Evolutionary conservation across 2,797 vertebrate genomes (phyloP).

Genomic region (Gymnothorax reevesii): DNA sequence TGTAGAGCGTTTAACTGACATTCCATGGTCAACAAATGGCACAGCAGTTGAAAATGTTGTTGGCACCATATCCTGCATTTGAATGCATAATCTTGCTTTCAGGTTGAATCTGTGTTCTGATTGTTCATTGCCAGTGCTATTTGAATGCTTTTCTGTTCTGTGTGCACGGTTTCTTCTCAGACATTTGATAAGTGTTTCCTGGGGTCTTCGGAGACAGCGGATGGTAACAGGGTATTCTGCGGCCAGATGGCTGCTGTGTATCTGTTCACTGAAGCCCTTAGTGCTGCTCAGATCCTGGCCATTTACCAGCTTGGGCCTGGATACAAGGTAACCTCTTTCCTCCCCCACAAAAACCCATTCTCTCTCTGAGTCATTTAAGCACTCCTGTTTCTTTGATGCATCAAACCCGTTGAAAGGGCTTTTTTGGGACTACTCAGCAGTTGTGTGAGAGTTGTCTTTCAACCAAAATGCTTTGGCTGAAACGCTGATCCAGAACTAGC

Average conservation of each 20-base stretch:
- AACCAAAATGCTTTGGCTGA: too few species aligned
- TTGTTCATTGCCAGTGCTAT: background rate
- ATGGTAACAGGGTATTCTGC: constrained; percentile 94
- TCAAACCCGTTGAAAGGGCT: background rate
- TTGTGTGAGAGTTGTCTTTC: background rate
- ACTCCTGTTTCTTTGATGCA: background rate
- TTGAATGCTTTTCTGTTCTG: background rate
- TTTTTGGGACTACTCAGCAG: background rate
- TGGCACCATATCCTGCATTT: background rate
- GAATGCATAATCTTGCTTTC: background rate
- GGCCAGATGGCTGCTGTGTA: constrained; percentile 96
- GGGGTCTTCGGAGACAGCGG: constrained; percentile 95
- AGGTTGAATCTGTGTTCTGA: background rate
- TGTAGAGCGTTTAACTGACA: background rate
- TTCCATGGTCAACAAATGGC: background rate
- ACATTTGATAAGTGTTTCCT: constrained; percentile 99
- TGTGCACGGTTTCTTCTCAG: constrained; percentile 59
- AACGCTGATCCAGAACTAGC: background rate
- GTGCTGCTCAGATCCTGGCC: constrained; percentile 79
- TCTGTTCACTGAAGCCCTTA: constrained; percentile 94
- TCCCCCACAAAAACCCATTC: background rate
- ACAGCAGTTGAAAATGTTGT: background rate
- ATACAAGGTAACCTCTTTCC: constrained; percentile 23
- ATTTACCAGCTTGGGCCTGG: constrained; percentile 65
- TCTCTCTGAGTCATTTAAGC: background rate